These are phyloP conservation scores for Balearica regulorum DNA, from an alignment of 2,797 vertebrate genomes.

Conservation along the genomic window DNA sequence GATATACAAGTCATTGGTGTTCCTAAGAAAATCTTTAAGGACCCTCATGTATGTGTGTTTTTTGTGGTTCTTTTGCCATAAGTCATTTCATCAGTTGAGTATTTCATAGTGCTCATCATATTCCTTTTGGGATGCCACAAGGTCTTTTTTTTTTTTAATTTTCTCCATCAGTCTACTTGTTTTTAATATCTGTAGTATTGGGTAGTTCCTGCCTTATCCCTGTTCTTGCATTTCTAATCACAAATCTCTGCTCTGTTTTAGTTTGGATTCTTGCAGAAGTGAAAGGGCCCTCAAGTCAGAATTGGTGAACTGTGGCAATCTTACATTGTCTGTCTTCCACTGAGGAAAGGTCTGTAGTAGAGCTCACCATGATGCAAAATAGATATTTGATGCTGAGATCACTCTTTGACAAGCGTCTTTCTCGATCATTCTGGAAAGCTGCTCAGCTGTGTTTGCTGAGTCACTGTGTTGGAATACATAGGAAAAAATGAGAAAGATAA, in stretches of 20 bases:
- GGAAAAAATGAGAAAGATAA: slow-evolving; percentile 46
- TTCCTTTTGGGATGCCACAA: neutral
- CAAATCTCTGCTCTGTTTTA: neutral
- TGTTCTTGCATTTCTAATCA: neutral
- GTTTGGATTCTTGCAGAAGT: slow-evolving; percentile 13
- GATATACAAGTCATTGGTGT: neutral
- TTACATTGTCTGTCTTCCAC: neutral
- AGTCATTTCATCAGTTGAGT: neutral
- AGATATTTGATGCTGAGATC: slow-evolving; percentile 3
- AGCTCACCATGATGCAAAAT: neutral
- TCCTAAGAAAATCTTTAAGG: neutral
- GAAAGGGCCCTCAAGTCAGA: neutral
- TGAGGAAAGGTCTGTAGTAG: neutral
- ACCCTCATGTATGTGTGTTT: neutral
- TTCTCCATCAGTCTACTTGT: neutral
- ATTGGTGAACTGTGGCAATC: neutral
- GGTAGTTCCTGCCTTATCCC: neutral
- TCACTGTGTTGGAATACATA: slow-evolving; percentile 18
- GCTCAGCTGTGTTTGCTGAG: slow-evolving; percentile 54
- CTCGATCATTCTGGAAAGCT: slow-evolving; percentile 28
- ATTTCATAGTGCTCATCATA: neutral
- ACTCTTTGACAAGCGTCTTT: neutral
- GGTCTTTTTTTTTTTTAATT: neutral
- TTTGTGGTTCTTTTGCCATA: neutral
- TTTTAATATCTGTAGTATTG: neutral